phyloP scores from a whole-genome alignment of 2,113 vertebrate species.

The Scopus umbretta region DNA sequence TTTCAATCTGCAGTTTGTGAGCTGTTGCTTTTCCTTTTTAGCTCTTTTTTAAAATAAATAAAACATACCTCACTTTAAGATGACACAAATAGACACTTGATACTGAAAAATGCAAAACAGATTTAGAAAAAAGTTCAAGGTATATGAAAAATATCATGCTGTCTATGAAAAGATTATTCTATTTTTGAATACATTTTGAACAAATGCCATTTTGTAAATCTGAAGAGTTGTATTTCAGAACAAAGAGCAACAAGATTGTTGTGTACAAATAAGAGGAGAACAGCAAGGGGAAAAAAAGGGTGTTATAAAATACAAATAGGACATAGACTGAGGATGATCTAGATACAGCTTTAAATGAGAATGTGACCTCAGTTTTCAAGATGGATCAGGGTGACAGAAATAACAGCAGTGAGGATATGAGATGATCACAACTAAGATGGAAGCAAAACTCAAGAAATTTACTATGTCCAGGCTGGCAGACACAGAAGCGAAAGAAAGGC shows the following conservation, averaged over 20 bases:
- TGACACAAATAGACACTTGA: background rate
- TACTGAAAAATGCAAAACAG: background rate
- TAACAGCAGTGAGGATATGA: background rate
- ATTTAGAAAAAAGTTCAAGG: background rate
- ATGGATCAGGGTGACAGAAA: background rate
- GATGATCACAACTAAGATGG: background rate
- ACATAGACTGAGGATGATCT: background rate
- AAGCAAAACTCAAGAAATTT: background rate
- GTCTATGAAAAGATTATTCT: background rate
- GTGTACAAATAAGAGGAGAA: background rate
- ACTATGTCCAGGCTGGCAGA: background rate
- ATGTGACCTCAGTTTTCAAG: background rate
- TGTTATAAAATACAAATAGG: background rate
- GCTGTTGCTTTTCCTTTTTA: background rate
- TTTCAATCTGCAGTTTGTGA: constrained; percentile 12
- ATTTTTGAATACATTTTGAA: background rate
- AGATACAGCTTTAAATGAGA: background rate
- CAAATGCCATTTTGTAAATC: background rate
- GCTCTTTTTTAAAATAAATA: background rate
- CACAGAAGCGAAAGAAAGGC: background rate
- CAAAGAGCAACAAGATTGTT: background rate
- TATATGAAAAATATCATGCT: background rate
- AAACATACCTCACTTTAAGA: background rate
- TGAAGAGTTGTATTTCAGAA: background rate
- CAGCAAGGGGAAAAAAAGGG: background rate